Evolutionary conservation across 2,113 vertebrate genomes (phyloP).

Genomic region (Sinocyclocheilus anophthalmus): DNA sequence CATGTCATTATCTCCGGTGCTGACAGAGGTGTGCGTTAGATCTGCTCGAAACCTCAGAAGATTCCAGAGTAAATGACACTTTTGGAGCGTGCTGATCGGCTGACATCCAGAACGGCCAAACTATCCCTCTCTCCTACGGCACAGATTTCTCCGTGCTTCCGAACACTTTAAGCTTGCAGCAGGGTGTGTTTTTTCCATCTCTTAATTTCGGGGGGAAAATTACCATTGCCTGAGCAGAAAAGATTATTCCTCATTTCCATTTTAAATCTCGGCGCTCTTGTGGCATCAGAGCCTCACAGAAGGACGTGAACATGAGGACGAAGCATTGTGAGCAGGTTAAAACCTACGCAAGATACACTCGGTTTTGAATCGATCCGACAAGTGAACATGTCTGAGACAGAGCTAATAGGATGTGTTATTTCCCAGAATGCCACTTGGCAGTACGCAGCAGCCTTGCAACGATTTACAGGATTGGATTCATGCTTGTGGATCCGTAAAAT

Average conservation of each 20-base stretch:
- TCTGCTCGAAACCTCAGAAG: conserved; percentile 37
- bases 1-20: conserved; percentile 39
- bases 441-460: neutral
- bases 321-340: neutral
- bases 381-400: conserved; percentile 7
- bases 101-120: conserved; percentile 10
- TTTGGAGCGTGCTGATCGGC: conserved; percentile 22
- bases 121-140: neutral
- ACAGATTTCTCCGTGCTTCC: neutral
- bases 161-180: neutral
- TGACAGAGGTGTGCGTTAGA: conserved; percentile 44
- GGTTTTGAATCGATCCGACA: conserved; percentile 26
- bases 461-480: neutral
- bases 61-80: conserved; percentile 41
- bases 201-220: conserved; percentile 40
- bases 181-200: conserved; percentile 23
- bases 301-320: conserved; percentile 10
- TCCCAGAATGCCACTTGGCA: neutral
- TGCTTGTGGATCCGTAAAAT: neutral
- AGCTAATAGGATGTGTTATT: conserved; percentile 47
- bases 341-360: neutral
- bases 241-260: conserved; percentile 59
- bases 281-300: conserved; percentile 16
- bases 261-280: conserved; percentile 51
- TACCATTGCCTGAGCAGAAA: conserved; percentile 49